Conservation (phyloP, 2,888 invertebrate species). For the Thera obeliscata region DNA sequence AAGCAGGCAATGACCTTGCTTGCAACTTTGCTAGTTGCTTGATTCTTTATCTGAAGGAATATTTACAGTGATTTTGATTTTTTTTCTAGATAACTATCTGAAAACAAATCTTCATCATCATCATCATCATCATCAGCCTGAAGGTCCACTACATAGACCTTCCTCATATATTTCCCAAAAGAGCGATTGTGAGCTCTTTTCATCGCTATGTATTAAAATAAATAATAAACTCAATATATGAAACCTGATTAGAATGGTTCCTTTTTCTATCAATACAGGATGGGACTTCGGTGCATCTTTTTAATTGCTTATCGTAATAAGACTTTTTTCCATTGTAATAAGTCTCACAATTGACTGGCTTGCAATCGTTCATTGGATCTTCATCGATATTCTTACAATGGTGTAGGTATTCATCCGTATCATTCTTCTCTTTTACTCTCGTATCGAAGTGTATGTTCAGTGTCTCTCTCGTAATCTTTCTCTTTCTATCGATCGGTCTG, state of each 20-base stretch:
- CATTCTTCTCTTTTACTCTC: constrained; percentile 42
- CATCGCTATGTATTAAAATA: too few relatives aligned
- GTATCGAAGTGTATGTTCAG: constrained; percentile 69
- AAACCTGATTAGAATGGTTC: constrained; percentile 4
- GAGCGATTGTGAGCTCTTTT: too few relatives aligned
- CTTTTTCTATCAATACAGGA: constrained; percentile 51
- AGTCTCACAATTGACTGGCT: constrained; percentile 67
- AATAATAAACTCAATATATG: not conserved
- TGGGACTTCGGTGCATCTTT: constrained; percentile 57
- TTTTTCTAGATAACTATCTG: too few relatives aligned
- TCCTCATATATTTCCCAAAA: too few relatives aligned
- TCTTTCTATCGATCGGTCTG: constrained; percentile 49
- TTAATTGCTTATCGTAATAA: constrained; percentile 51
- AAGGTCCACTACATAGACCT: too few relatives aligned
- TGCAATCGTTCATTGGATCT: constrained; percentile 67
- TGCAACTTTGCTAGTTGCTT: too few relatives aligned
- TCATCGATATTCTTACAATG: constrained; percentile 60
- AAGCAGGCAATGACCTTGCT: too few relatives aligned
- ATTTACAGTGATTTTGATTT: too few relatives aligned
- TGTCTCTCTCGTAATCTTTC: constrained; percentile 53
- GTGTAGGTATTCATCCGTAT: constrained; percentile 41
- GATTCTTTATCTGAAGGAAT: too few relatives aligned
- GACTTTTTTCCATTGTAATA: constrained; percentile 67
- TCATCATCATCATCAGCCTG: too few relatives aligned
- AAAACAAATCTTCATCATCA: too few relatives aligned